Conservation (phyloP, 2,113 vertebrate species). For the Indicator maculatus region DNA sequence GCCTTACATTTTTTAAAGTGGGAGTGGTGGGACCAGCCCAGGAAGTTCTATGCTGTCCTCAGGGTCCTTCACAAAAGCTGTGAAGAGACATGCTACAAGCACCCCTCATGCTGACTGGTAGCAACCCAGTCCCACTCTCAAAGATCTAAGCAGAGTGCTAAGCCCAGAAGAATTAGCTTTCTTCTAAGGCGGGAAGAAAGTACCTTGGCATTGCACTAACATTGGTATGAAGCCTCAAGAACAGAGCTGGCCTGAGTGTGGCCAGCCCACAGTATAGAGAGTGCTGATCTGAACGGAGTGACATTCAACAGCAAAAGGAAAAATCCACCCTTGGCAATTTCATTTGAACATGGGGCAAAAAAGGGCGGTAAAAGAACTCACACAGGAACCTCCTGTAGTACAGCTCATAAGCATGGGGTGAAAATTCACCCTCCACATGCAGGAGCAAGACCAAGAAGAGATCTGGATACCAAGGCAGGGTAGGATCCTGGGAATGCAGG, state of each 20-base stretch:
- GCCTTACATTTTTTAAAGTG: not conserved
- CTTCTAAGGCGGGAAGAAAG: not conserved
- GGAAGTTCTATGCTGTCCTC: not conserved
- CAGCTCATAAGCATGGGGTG: not conserved
- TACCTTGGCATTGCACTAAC: not conserved
- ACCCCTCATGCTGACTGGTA: not conserved
- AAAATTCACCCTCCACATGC: not conserved
- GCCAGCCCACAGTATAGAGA: not conserved
- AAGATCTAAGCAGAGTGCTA: not conserved
- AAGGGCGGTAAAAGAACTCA: not conserved
- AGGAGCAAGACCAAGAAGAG: not conserved
- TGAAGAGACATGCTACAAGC: not conserved
- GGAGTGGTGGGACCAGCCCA: not conserved
- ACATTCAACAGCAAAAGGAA: not conserved
- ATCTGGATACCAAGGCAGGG: not conserved
- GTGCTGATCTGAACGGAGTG: not conserved
- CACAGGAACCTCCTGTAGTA: not conserved
- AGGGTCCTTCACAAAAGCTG: not conserved
- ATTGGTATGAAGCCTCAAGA: fast-evolving
- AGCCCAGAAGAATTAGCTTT: not conserved
- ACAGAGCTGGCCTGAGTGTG: not conserved
- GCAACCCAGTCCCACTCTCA: not conserved
- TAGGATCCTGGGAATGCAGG: not conserved
- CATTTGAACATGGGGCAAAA: not conserved
- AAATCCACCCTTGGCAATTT: not conserved